phyloP scores from a whole-genome alignment of 2,888 invertebrate genomes.

The Caenorhabditis angaria region DNA sequence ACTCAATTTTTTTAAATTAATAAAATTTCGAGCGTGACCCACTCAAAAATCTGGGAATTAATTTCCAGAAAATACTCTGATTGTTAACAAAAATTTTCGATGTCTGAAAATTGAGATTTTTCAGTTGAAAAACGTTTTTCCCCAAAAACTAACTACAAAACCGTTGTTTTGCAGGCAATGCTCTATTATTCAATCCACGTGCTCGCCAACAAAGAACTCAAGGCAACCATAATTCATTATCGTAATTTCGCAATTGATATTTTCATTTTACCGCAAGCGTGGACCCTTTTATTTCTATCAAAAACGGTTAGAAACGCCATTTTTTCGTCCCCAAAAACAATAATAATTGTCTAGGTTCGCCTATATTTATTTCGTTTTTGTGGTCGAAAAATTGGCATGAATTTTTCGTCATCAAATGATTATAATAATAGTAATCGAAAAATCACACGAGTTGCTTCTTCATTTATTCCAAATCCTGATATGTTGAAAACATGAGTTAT shows the following conservation, averaged over 20 bases:
- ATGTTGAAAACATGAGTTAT: neutral
- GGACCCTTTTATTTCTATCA: slow-evolving; percentile 41
- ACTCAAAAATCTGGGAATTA: no score
- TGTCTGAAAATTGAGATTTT: neutral
- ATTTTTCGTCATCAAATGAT: slow-evolving; percentile 21
- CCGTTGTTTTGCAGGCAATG: slow-evolving; percentile 23
- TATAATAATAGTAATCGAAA: slow-evolving; percentile 12
- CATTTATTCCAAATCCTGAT: neutral
- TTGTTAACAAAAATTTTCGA: no score
- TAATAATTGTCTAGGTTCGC: slow-evolving; percentile 22
- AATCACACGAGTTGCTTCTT: slow-evolving; percentile 15
- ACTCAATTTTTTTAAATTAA: no score
- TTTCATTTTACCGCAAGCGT: slow-evolving; percentile 44
- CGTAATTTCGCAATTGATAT: slow-evolving; percentile 43
- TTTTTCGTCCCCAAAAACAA: slow-evolving; percentile 1
- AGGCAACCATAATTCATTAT: slow-evolving; percentile 35
- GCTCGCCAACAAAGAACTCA: slow-evolving; percentile 29
- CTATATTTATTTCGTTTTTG: slow-evolving; percentile 21
- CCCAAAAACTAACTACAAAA: neutral
- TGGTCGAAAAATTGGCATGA: slow-evolving; percentile 24
- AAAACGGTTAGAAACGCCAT: slow-evolving; percentile 17
- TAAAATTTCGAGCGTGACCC: no score
- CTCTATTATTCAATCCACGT: slow-evolving; percentile 39
- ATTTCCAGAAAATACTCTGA: neutral
- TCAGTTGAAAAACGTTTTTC: neutral